These are phyloP conservation scores for Frieseomelitta varia DNA, from an alignment of 1,140 invertebrate species.

Conservation along the genomic window DNA sequence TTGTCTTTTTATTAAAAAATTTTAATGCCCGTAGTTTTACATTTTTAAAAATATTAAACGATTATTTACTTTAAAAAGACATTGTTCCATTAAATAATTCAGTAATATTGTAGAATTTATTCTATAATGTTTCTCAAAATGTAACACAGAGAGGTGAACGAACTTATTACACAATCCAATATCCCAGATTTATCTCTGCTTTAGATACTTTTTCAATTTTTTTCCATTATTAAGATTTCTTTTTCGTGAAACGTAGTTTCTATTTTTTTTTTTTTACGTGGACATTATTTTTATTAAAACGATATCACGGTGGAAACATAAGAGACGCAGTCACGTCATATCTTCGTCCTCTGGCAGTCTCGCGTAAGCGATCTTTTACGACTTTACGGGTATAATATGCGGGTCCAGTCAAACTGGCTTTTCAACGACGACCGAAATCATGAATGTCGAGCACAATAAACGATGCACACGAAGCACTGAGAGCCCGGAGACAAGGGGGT, in stretches of 20 bases:
- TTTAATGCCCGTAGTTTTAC: too few species aligned
- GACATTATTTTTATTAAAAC: slow-evolving; percentile 24
- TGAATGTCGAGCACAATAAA: slow-evolving; percentile 43
- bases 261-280: not conserved
- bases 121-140: too few species aligned
- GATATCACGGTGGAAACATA: slow-evolving; percentile 3
- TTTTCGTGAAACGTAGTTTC: not conserved
- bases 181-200: not conserved
- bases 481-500: slow-evolving; percentile 35
- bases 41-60: too few species aligned
- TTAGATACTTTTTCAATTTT: not conserved
- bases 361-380: slow-evolving; percentile 57
- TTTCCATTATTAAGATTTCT: not conserved
- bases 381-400: slow-evolving; percentile 57
- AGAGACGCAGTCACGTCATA: not conserved
- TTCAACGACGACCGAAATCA: slow-evolving; percentile 52
- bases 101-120: too few species aligned
- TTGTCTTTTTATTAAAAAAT: too few species aligned
- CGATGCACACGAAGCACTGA: slow-evolving; percentile 15
- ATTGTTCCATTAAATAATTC: too few species aligned
- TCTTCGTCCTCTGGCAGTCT: not conserved
- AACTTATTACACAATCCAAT: not conserved
- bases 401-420: slow-evolving; percentile 58
- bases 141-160: too few species aligned
- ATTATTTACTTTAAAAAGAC: too few species aligned